These are phyloP conservation scores for Sesamia nonagrioides DNA, from an alignment of 1,140 invertebrate genomes.

Conservation along the genomic window DNA sequence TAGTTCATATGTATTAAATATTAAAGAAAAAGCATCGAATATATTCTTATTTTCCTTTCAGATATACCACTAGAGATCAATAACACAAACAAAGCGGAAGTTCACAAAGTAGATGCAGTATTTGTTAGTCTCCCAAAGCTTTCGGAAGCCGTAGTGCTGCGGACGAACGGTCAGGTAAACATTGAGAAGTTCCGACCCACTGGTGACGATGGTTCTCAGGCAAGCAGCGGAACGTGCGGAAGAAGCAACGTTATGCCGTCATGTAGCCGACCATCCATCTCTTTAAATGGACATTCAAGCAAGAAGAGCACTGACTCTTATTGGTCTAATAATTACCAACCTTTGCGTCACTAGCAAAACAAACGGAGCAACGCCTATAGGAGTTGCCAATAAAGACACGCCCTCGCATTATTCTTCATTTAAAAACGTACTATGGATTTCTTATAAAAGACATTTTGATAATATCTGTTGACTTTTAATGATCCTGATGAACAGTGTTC, in stretches of 20 bases:
- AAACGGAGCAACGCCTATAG: slow-evolving; percentile 14
- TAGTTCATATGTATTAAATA: not conserved
- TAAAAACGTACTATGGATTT: not conserved
- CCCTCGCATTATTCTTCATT: not conserved
- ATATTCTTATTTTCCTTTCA: not conserved
- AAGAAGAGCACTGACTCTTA: slow-evolving; percentile 19
- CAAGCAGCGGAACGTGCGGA: slow-evolving; percentile 69
- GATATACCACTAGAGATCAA: not conserved
- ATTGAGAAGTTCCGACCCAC: slow-evolving; percentile 52
- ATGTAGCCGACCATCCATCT: slow-evolving; percentile 52
- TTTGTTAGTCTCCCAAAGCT: slow-evolving; percentile 1
- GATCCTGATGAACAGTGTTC: not conserved
- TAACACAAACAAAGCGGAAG: slow-evolving; percentile 19
- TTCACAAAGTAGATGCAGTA: slow-evolving; percentile 25
- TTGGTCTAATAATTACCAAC: slow-evolving; percentile 11
- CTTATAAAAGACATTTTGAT: no score
- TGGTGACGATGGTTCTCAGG: slow-evolving; percentile 65
- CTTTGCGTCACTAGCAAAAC: not conserved
- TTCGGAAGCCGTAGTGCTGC: slow-evolving; percentile 27
- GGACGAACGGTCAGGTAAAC: slow-evolving; percentile 45
- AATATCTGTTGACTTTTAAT: not conserved
- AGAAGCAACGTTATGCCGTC: slow-evolving; percentile 54
- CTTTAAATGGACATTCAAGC: slow-evolving; percentile 14
- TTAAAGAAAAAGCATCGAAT: not conserved
- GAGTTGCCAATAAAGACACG: slow-evolving; percentile 42